phyloP scores from a whole-genome alignment of 2,888 invertebrate species.

The Agrotis exclamationis region DNA sequence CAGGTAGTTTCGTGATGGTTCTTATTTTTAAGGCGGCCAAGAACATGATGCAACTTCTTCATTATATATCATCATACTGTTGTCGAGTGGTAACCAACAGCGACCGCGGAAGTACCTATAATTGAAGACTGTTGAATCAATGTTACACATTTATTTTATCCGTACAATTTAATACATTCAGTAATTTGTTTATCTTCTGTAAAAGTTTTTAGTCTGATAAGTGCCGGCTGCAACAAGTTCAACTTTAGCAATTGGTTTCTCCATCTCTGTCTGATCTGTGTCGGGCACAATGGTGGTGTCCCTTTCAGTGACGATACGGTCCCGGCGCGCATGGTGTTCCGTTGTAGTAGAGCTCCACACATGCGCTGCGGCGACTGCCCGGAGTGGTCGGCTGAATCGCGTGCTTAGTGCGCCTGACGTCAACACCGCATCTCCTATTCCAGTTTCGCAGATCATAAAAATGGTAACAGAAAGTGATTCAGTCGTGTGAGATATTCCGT shows the following conservation, averaged over 20 bases:
- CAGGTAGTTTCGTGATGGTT: slow-evolving; percentile 14
- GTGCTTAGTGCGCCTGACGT: slow-evolving; percentile 74
- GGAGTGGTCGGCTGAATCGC: slow-evolving; percentile 73
- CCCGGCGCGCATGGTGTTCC: slow-evolving; percentile 39
- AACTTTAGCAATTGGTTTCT: slow-evolving; percentile 55
- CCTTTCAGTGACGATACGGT: slow-evolving; percentile 55
- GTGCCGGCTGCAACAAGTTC: slow-evolving; percentile 58
- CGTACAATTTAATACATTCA: slow-evolving; percentile 7
- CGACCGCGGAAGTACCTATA: slow-evolving; percentile 6
- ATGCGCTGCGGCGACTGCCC: slow-evolving; percentile 80
- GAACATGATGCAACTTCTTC: slow-evolving; percentile 56
- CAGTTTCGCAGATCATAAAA: slow-evolving; percentile 83
- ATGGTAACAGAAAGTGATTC: slow-evolving; percentile 85
- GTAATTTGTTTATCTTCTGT: slow-evolving; percentile 13
- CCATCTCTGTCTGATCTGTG: slow-evolving; percentile 65
- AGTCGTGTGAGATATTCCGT: slow-evolving; percentile 81
- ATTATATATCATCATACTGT: slow-evolving; percentile 35
- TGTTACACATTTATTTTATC: neutral
- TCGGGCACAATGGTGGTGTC: slow-evolving; percentile 58
- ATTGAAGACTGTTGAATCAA: slow-evolving; percentile 6
- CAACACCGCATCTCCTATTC: slow-evolving; percentile 76
- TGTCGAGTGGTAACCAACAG: slow-evolving; percentile 12
- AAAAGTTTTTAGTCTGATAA: slow-evolving; percentile 41
- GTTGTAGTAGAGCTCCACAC: slow-evolving; percentile 64
- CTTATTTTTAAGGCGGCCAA: slow-evolving; percentile 23